Base-by-base conservation (phyloP, 1,140 invertebrate species). In the Pemphigus obesinymphae region DNA sequence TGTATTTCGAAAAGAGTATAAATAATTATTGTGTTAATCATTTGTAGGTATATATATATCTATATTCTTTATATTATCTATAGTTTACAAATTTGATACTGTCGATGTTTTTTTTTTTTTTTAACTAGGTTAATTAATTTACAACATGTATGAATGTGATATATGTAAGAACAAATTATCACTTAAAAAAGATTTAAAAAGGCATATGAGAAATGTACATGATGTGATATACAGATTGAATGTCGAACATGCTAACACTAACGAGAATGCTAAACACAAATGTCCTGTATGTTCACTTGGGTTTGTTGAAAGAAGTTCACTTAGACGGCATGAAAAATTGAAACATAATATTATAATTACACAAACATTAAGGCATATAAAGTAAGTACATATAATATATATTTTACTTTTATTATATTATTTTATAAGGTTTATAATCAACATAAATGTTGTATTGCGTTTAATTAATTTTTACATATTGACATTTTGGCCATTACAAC, bases 251-350 rank as follows among this genome's bases (percentile, higher is more conserved):
- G 15, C 3, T 13, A 61, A 26, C 6, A 20, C 15, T 29, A 61
- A n/a, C 1, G 29, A 75, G n/a, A n/a, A n/a, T 26, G 29, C 26
- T 29, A 50, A 31, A 75, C 15, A 50, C 3, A 50, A 48, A 31
- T 75, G 72, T 53, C n/a, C 26, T 13, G 0, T 10, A n/a, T 75
- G 72, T 75, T 0, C 45, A 20, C 3, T 11, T 4, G 1, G 0
- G 10, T 75, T 75, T 75, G 72, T 75, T 50, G 15, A 50, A n/a
- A 75, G 8, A 31, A 50, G 72, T 53, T 75, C 72, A 34, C 48
- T 75, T 37, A 50, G 45, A 31, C 72, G 72, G 34, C 72, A 75
- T 6, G 72, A 75, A 75, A 31, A 26, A 8, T 0, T 5, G 20
- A 75, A 53, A 75, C 72, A 75, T 23, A n/a, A 31, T 26, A 29